Conservation (phyloP, 2,888 invertebrate species). For the Agrilus mali region DNA sequence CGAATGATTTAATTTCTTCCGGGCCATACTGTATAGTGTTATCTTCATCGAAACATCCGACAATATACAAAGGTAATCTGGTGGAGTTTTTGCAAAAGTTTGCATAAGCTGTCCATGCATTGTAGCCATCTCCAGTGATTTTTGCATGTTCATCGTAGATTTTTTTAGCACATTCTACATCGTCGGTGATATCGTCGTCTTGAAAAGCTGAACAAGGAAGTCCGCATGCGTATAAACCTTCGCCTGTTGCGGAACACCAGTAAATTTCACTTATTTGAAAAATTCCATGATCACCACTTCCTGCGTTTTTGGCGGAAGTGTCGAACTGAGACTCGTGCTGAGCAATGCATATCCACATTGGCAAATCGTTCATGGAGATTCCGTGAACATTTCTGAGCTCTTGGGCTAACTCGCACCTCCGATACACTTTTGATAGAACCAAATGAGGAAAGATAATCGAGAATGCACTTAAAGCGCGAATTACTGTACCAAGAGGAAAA, state of each 20-base stretch:
- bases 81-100: too few relatives aligned
- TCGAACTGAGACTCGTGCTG: constrained; percentile 57
- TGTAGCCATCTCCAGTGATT: constrained; percentile 6
- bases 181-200: constrained; percentile 17
- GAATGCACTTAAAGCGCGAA: too few relatives aligned
- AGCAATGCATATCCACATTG: constrained; percentile 7
- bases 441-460: too few relatives aligned
- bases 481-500: too few relatives aligned
- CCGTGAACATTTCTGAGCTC: constrained; percentile 1
- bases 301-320: constrained; percentile 47
- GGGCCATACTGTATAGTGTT: too few relatives aligned
- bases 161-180: constrained; percentile 5
- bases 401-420: constrained; percentile 42
- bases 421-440: constrained; percentile 37
- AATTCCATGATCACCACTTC: constrained; percentile 54
- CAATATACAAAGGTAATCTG: too few relatives aligned
- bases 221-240: constrained; percentile 26
- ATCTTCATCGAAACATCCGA: too few relatives aligned
- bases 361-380: constrained; percentile 4
- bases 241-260: constrained; percentile 47
- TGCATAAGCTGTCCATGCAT: constrained; percentile 1
- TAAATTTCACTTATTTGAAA: constrained; percentile 62
- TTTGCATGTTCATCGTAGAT: constrained; percentile 5
- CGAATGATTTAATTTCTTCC: too few relatives aligned
- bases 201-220: constrained; percentile 21